Evolutionary conservation across 2,113 vertebrate genomes (phyloP).

Genomic region (Cinclus mexicanus): DNA sequence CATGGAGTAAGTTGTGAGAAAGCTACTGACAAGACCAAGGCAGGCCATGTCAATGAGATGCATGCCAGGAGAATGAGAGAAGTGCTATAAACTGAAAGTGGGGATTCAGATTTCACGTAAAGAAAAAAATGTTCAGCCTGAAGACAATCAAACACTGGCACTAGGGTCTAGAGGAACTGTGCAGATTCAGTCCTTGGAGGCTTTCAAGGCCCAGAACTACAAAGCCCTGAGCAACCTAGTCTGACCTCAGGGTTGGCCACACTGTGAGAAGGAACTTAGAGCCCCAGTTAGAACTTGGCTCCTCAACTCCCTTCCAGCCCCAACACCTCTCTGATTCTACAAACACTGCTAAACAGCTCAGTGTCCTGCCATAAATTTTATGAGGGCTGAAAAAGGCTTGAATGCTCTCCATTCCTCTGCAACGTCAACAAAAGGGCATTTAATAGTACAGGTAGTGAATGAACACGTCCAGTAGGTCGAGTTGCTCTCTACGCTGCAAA

Average conservation of each 20-base stretch:
- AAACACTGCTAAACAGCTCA: background rate
- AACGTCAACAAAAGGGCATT: fast-evolving
- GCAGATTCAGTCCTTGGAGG: background rate
- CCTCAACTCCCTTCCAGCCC: background rate
- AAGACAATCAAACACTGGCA: background rate
- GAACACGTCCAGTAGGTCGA: fast-evolving
- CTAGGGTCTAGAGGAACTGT: background rate
- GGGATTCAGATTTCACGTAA: background rate
- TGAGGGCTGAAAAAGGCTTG: background rate
- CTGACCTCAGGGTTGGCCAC: background rate
- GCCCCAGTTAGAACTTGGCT: background rate
- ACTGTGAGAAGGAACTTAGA: background rate
- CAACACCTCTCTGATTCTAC: background rate
- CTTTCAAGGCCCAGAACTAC: background rate
- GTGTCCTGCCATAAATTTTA: too few relatives aligned
- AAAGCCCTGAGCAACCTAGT: background rate
- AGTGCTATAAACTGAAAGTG: background rate
- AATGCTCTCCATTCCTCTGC: background rate
- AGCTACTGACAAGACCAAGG: background rate
- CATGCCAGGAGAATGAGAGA: fast-evolving
- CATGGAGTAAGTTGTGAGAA: background rate
- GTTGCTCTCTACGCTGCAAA: fast-evolving
- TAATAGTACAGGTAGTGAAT: fast-evolving
- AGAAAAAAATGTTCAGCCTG: background rate
- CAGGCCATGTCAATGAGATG: fast-evolving